These are phyloP conservation scores for Riptortus pedestris DNA, from an alignment of 1,140 invertebrate species.

Conservation along the genomic window DNA sequence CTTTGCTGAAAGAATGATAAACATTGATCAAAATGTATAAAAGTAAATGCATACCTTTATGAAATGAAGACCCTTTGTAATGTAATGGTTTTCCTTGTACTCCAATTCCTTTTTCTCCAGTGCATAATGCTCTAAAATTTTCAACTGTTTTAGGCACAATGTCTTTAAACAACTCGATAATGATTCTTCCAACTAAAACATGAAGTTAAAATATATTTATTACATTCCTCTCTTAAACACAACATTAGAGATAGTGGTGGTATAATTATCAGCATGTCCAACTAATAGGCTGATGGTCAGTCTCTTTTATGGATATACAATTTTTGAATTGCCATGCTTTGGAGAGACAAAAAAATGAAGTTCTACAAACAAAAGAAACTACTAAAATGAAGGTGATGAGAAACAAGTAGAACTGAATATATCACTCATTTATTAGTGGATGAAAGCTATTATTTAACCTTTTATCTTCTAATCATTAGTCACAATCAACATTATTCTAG, in stretches of 20 bases:
- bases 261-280: neutral
- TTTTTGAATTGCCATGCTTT: too few species aligned
- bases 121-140: constrained; percentile 84
- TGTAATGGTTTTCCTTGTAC: constrained; percentile 55
- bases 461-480: too few species aligned
- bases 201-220: constrained; percentile 31
- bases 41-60: constrained; percentile 53
- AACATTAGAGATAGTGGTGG: constrained; percentile 4
- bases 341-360: too few species aligned
- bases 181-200: constrained; percentile 59
- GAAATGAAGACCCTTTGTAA: constrained; percentile 64
- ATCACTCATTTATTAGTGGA: too few species aligned
- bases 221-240: constrained; percentile 12
- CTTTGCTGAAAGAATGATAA: too few species aligned
- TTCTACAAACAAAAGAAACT: too few species aligned
- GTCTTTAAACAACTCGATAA: constrained; percentile 73
- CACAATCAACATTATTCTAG: too few species aligned
- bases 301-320: too few species aligned
- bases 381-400: too few species aligned
- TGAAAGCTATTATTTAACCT: too few species aligned
- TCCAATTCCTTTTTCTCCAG: constrained; percentile 69
- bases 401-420: too few species aligned
- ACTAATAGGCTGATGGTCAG: neutral
- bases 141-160: constrained; percentile 80
- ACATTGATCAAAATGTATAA: too few species aligned